A percentile compares a stretch with the other conserved stretches of the same genome.
Evolutionary conservation across 23 tunicate species (phyloP).

Genomic region (Oikopleura dioica): DNA sequence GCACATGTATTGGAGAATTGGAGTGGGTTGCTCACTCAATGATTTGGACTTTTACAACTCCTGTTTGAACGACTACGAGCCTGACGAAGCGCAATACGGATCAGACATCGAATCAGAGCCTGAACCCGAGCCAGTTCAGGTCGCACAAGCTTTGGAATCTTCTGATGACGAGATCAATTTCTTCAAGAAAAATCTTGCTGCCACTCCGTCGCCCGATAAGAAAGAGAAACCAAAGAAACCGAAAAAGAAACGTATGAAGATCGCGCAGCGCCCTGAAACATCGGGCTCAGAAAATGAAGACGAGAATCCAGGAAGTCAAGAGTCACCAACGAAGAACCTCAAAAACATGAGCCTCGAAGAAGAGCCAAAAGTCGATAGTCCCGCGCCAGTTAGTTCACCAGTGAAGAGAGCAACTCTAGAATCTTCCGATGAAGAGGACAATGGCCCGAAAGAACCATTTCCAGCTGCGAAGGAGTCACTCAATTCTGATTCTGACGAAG

Average conservation of each 20-base stretch:
- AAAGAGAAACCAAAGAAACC: neutral
- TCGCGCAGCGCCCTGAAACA: neutral
- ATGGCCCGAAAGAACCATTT: too few relatives aligned
- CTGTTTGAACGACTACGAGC: neutral
- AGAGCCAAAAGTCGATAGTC: neutral
- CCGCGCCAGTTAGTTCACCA: too few relatives aligned
- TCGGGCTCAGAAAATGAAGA: neutral
- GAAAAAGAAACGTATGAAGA: neutral
- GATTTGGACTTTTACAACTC: neutral
- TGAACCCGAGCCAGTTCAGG: neutral
- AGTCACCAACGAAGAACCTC: neutral
- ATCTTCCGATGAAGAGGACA: too few relatives aligned
- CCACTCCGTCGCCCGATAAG: neutral
- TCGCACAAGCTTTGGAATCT: neutral
- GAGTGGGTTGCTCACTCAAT: neutral
- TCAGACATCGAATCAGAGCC: neutral
- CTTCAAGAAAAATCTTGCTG: neutral
- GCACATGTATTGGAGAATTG: neutral
- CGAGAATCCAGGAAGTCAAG: neutral
- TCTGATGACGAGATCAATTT: slow-evolving; percentile 8
- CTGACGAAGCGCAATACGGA: neutral
- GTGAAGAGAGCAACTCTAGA: too few relatives aligned
- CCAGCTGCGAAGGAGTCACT: too few relatives aligned
- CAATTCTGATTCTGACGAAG: neutral
- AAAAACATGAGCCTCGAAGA: neutral